Evolutionary conservation across 2,888 invertebrate species (phyloP), one percentile per base, ranked within the genome.

Genomic region (Rotaria magnacalcarata): DNA sequence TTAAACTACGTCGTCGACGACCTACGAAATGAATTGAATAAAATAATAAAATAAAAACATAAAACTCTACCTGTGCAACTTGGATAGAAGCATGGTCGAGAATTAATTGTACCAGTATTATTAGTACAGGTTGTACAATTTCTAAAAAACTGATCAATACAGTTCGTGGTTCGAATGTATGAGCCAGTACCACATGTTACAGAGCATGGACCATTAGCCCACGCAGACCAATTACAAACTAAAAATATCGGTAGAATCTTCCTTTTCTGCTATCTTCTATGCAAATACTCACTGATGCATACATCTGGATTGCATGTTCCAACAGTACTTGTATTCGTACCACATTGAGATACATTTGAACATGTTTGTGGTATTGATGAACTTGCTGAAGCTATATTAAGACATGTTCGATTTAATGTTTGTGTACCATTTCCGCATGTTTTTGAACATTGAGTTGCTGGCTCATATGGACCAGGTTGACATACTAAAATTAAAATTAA

Each of bases 351-450:
- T n/a, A 47, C 7, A 80, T 24, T n/a, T 24, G 80, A 80, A 47
- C 80, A 80, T n/a, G 6, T 4, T 80, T 41, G 10, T 11, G 80
- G 80, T 10, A 80, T 14, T 24, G 47, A 24, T 80, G 80, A 43
- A 47, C 4, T 47, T n/a, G 47, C 24, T n/a, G 43, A 0, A 24
- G 80, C 80, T 24, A 80, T n/a, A n/a, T 80, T 80, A n/a, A 47
- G 47, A 80, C 80, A 80, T 80, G 80, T 80, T 80, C 80, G 43
- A 80, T 80, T 80, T n/a, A 43, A 43, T 43, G 41, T 0, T 47
- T 80, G 80, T n/a, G 47, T 80, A 47, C 80, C 80, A 47, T n/a
- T 80, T 2, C 80, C 80, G n/a, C 80, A 80, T 47, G 80, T 80
- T 80, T 47, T 21, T 47, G 80, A 41, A 47, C 80, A 80, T 0